Base-by-base conservation (phyloP, 1,140 invertebrate genomes). In the Maniola jurtina region DNA sequence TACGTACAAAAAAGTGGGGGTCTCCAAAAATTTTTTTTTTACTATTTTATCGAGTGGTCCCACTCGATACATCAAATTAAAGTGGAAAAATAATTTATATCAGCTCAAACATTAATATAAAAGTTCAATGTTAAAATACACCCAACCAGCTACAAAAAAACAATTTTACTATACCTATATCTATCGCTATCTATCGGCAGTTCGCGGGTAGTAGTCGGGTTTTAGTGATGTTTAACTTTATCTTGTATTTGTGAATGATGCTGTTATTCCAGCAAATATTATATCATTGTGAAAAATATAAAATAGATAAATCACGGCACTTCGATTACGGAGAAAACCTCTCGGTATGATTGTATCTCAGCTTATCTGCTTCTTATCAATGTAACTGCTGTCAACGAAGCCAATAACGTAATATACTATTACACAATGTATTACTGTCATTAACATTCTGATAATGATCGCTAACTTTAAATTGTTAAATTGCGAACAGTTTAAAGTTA, bases 321-420 rank as follows among this genome's bases (percentile, higher is more conserved):
- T 71, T 42, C 64, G 61, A 63, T 70, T 72, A 66, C 59, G 62
- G 70, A 67, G 73, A 72, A 75, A 72, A 72, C 67, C 52, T 64
- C 36, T 47, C 55, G 36, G 59, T 73, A 65, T 16, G 52, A 50
- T 38, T 47, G 50, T 62, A 61, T 70, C 61, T 58, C 42, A 14
- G 38, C 38, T 64, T 62, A 72, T 56, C 56, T 60, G 36, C 58
- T 52, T 64, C 48, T 67, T 65, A 58, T 64, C 48, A 50, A 50
- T 50, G 62, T 67, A 58, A 36, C 52, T 52, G 25, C 14, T 2
- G 42, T 13, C 42, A n/a, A 11, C 42, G 54, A 14, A 50, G 33
- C 47, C 50, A 61, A 55, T 64, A 59, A 64, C 56, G 61, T 55
- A 25, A 25, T 25, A 25, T 25, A 1, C 1, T 25, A 25, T 25